Percentiles rank a stretch among this genome's conserved stretches.
Conservation (phyloP, 2,888 invertebrate species). For the Ctena decussata region DNA sequence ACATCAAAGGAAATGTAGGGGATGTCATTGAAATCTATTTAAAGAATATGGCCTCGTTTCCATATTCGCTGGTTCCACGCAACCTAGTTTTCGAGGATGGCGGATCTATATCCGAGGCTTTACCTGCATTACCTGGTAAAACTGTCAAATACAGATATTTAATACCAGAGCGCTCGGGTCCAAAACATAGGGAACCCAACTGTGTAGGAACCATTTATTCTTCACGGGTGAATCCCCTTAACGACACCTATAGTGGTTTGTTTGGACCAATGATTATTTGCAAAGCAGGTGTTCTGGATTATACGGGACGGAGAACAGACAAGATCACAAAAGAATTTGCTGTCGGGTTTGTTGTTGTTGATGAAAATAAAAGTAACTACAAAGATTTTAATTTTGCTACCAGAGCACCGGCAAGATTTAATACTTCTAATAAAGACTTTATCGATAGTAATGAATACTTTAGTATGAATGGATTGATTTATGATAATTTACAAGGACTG, state of each 20-base stretch:
- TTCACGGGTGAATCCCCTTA: conserved; percentile 66
- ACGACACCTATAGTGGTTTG: conserved; percentile 69
- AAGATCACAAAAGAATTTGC: conserved; percentile 68
- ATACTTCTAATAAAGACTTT: conserved; percentile 33
- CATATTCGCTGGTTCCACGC: conserved; percentile 69
- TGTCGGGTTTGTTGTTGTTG: conserved; percentile 72
- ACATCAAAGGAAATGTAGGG: conserved; percentile 76
- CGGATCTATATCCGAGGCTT: conserved; percentile 18
- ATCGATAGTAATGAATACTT: conserved; percentile 33
- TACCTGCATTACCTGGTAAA: conserved; percentile 48
- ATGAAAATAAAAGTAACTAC: conserved; percentile 78
- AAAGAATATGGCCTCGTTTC: conserved; percentile 69
- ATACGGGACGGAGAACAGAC: conserved; percentile 39
- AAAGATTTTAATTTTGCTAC: conserved; percentile 71
- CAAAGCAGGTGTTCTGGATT: conserved; percentile 53
- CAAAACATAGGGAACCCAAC: conserved; percentile 66
- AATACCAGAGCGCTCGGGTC: conserved; percentile 70
- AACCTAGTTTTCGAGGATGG: conserved; percentile 67
- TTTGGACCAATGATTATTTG: conserved; percentile 71
- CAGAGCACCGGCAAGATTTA: conserved; percentile 52
- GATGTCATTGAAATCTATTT: conserved; percentile 70
- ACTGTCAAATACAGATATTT: conserved; percentile 66
- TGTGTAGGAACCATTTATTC: conserved; percentile 70
- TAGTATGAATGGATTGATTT: conserved; percentile 68
- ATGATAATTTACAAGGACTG: conserved; percentile 65